A percentile compares a stretch with the other conserved stretches of the same genome.
These are phyloP conservation scores for Serilophus lunatus DNA, from an alignment of 2,113 vertebrate species.

Conservation along the genomic window DNA sequence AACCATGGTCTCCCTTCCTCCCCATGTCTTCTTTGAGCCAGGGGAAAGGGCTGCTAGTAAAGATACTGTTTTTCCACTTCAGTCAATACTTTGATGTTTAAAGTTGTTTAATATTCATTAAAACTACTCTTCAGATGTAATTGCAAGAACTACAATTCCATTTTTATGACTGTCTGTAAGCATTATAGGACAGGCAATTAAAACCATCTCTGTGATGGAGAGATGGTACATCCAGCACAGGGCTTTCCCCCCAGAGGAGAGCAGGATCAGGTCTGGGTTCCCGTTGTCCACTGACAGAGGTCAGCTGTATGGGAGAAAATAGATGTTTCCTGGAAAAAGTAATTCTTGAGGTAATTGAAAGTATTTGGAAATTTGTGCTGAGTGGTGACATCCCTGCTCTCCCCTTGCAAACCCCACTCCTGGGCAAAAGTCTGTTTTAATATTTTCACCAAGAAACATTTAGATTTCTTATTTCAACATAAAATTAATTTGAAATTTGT, in stretches of 20 bases:
- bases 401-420: accelerated
- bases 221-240: background rate
- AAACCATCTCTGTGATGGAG: background rate
- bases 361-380: background rate
- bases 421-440: background rate
- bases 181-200: conserved; percentile 43
- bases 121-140: conserved; percentile 61
- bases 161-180: conserved; percentile 64
- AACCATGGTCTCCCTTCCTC: conserved; percentile 5
- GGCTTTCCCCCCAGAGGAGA: background rate
- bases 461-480: background rate
- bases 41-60: conserved; percentile 46
- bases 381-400: background rate
- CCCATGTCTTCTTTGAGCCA: background rate
- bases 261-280: background rate
- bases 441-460: conserved; percentile 3
- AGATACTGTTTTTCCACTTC: conserved; percentile 72
- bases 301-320: background rate
- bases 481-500: background rate
- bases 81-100: conserved; percentile 77
- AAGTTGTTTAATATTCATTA: conserved; percentile 76
- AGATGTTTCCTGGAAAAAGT: background rate
- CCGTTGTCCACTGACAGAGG: background rate
- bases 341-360: background rate
- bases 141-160: conserved; percentile 58